Evolutionary conservation across 2,113 vertebrate genomes (phyloP).

Genomic region (Seriola quinqueradiata): DNA sequence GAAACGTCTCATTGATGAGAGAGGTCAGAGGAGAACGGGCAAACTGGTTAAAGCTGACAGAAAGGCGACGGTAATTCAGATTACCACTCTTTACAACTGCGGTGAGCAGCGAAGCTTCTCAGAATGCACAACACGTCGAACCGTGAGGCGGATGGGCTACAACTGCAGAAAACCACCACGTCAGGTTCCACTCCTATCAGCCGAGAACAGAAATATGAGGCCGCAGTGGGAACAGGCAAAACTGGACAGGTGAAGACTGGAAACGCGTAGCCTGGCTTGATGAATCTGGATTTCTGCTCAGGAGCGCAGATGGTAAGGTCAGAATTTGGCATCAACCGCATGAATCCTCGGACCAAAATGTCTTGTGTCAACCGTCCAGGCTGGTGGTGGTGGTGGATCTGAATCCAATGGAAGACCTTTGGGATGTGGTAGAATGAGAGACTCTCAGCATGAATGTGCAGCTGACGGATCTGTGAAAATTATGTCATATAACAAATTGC

Average conservation of each 20-base stretch:
- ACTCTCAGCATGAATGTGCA: background rate
- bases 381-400: background rate
- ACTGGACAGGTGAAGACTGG: background rate
- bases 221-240: background rate
- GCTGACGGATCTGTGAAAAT: background rate
- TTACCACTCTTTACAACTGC: background rate
- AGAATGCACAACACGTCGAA: background rate
- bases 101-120: background rate
- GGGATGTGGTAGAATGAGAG: background rate
- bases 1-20: background rate
- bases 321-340: slow-evolving; percentile 3
- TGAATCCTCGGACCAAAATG: slow-evolving; percentile 1
- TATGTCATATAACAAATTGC: background rate
- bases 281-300: slow-evolving; percentile 9
- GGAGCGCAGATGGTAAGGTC: slow-evolving; percentile 1
- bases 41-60: background rate
- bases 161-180: background rate
- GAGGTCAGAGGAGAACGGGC: background rate
- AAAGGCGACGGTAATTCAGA: background rate
- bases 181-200: background rate
- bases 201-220: background rate
- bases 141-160: background rate
- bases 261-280: background rate
- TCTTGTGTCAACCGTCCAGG: slow-evolving; percentile 2
- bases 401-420: background rate